A percentile compares a stretch with the other conserved stretches of the same genome.
Evolutionary conservation across 2,888 invertebrate genomes (phyloP).

Genomic region (Drosophila mayaguana): DNA sequence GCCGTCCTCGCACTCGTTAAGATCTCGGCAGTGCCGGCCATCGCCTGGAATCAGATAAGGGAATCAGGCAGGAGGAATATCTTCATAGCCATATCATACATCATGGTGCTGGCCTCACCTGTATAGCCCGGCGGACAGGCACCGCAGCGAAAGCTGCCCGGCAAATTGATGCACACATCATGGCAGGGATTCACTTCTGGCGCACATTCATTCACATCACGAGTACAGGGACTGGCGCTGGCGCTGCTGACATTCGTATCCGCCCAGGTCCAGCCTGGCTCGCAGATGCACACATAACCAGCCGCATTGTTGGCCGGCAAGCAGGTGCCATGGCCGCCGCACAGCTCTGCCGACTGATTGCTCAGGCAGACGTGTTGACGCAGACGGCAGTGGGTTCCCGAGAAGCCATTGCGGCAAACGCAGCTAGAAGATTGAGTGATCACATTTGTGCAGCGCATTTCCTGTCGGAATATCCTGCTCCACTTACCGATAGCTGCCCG

Average conservation of each 20-base stretch:
- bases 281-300: conserved; percentile 92
- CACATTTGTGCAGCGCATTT: not conserved
- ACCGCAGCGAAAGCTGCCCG: conserved; percentile 95
- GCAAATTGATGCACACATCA: conserved; percentile 95
- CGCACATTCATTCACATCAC: conserved; percentile 95
- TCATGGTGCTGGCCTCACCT: conserved; percentile 81
- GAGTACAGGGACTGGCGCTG: conserved; percentile 89
- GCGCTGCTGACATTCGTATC: conserved; percentile 85
- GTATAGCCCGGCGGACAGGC: conserved; percentile 94
- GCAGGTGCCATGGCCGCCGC: conserved; percentile 96
- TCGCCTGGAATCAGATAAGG: conserved; percentile 86
- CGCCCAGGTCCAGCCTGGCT: conserved; percentile 94
- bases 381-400: conserved; percentile 93
- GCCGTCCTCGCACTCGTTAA: conserved; percentile 92
- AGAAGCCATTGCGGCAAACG: conserved; percentile 90
- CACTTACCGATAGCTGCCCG: conserved; percentile 91
- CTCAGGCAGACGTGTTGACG: conserved; percentile 90
- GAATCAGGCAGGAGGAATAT: not conserved
- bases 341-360: conserved; percentile 90
- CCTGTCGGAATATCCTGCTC: not conserved
- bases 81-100: not conserved
- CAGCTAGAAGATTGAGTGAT: conserved; percentile 86
- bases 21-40: conserved; percentile 93
- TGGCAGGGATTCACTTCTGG: conserved; percentile 89
- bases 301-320: conserved; percentile 87